A percentile compares a stretch with the other conserved stretches of the same genome.
Conservation (phyloP, 2,797 vertebrate genomes). For the Sebastes dallii region DNA sequence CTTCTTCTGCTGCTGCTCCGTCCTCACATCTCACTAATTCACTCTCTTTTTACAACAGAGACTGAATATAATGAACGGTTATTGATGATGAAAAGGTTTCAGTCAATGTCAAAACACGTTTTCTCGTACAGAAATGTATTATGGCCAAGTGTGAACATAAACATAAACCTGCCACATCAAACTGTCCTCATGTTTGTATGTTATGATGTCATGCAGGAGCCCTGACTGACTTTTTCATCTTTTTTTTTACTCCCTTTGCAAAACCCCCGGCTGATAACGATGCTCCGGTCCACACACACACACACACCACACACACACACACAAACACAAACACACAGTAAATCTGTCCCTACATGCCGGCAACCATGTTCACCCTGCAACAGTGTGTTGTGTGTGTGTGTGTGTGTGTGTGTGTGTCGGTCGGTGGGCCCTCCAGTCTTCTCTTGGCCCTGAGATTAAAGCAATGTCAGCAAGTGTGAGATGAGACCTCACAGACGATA, state of each 20-base stretch:
- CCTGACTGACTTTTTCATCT: not conserved
- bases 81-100: constrained; percentile 5
- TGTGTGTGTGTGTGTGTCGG: constrained; percentile 18
- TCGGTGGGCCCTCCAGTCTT: constrained; percentile 52
- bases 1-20: constrained; percentile 10
- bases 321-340: constrained; percentile 14
- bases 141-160: constrained; percentile 3
- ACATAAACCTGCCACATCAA: constrained; percentile 61
- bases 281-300: not conserved
- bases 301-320: not conserved
- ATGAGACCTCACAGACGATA: constrained; percentile 79
- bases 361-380: constrained; percentile 18
- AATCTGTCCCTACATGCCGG: constrained; percentile 28
- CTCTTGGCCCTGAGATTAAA: constrained; percentile 76
- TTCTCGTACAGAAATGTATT: constrained; percentile 28
- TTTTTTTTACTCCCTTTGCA: constrained; percentile 9
- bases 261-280: not conserved
- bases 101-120: constrained; percentile 10
- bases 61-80: constrained; percentile 3
- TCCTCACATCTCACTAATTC: not conserved
- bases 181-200: constrained; percentile 36
- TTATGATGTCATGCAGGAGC: constrained; percentile 49
- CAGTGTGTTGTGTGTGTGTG: constrained; percentile 21
- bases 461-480: constrained; percentile 77
- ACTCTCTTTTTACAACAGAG: not conserved